These are phyloP conservation scores for Cherax destructor DNA, from an alignment of 1,140 invertebrate genomes.

Conservation along the genomic window DNA sequence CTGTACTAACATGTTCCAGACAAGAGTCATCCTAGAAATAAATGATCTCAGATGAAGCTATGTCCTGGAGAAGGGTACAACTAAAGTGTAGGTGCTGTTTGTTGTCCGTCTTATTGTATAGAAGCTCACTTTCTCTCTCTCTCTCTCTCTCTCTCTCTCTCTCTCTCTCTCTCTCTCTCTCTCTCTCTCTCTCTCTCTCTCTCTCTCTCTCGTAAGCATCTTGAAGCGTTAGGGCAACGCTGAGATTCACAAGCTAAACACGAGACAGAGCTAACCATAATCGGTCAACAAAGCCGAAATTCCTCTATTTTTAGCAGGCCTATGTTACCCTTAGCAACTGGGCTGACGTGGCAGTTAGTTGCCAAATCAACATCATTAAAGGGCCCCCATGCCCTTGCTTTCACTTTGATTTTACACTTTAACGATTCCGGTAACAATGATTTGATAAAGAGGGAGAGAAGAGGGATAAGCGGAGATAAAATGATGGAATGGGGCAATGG, in stretches of 20 bases:
- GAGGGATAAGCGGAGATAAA: background rate
- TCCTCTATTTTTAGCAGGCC: background rate
- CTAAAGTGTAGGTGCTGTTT: no score
- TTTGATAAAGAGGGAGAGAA: slow-evolving; percentile 35
- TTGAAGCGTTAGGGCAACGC: background rate
- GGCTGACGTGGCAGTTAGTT: background rate
- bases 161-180: background rate
- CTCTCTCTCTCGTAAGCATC: background rate
- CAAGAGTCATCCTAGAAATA: no score
- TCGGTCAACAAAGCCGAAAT: background rate
- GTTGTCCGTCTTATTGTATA: no score
- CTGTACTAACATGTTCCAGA: no score
- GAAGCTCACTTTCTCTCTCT: no score
- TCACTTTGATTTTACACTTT: slow-evolving; percentile 49
- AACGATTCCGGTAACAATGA: slow-evolving; percentile 45
- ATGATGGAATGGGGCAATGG: background rate
- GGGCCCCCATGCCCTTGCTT: slow-evolving; percentile 22
- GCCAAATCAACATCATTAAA: slow-evolving; percentile 31
- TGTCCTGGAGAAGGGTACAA: no score
- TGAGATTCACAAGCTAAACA: background rate
- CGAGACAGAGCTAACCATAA: background rate
- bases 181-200: background rate
- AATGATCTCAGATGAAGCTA: no score
- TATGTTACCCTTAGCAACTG: background rate
- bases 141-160: background rate